Evolutionary conservation across 1,140 invertebrate genomes (phyloP).

Genomic region (Paracyclopina nana): DNA sequence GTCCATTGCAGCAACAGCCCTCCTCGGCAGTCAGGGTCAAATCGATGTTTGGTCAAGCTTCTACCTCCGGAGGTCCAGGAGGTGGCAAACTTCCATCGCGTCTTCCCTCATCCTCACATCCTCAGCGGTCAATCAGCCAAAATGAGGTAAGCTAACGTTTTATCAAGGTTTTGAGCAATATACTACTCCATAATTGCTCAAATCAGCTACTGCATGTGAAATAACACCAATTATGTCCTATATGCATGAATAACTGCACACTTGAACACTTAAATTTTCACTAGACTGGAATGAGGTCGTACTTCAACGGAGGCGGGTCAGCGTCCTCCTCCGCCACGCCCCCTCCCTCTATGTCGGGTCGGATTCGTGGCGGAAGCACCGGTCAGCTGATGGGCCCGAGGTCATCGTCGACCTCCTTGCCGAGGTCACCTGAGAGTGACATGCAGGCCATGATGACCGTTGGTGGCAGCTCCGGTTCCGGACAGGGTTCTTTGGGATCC

Average conservation of each 20-base stretch:
- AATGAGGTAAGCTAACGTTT: constrained; percentile 7
- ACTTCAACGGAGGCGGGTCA: constrained; percentile 20
- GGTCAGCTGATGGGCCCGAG: constrained; percentile 22
- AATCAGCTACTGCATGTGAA: too few relatives aligned
- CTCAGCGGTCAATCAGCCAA: constrained; percentile 16
- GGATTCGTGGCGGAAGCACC: constrained; percentile 12
- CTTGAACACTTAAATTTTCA: background rate
- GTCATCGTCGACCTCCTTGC: constrained; percentile 10
- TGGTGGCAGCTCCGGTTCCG: constrained; percentile 22
- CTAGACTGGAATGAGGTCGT: constrained; percentile 12
- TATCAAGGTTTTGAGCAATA: too few relatives aligned
- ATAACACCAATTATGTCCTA: background rate
- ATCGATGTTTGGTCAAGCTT: constrained; percentile 16
- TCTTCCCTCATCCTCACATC: constrained; percentile 13
- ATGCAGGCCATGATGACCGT: constrained; percentile 20
- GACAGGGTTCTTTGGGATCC: constrained; percentile 9
- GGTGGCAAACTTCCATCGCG: constrained; percentile 11
- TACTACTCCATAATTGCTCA: too few relatives aligned
- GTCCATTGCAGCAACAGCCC: background rate
- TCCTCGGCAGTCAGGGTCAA: constrained; percentile 9
- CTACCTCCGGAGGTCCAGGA: too few relatives aligned
- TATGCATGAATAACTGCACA: background rate
- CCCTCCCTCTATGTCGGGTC: constrained; percentile 5
- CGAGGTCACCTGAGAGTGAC: constrained; percentile 18
- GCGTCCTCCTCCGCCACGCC: constrained; percentile 24